phyloP scores from a whole-genome alignment of 2,888 invertebrate species.

The Macrophya annulata region DNA sequence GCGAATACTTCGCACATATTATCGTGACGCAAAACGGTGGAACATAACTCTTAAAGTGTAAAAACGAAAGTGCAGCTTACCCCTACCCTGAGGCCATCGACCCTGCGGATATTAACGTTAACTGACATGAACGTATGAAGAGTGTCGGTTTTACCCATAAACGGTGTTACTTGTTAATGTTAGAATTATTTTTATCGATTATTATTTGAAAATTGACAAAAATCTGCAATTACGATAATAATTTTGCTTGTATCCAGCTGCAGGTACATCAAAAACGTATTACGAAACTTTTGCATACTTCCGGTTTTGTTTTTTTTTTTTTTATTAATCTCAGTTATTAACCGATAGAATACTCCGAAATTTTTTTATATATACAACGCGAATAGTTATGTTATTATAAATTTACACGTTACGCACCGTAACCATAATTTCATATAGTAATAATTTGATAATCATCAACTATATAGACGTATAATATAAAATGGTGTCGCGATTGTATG shows the following conservation, averaged over 20 bases:
- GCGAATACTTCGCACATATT: background rate
- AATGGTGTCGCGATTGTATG: background rate
- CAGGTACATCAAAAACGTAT: background rate
- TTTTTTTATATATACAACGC: background rate
- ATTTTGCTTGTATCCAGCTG: background rate
- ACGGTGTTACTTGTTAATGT: too few species aligned
- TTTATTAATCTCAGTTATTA: background rate
- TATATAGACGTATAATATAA: background rate
- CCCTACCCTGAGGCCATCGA: slow-evolving; percentile 25
- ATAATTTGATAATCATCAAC: background rate
- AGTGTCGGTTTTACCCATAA: background rate
- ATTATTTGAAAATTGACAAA: background rate
- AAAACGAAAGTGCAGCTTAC: slow-evolving; percentile 31
- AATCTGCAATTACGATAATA: background rate
- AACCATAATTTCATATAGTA: background rate
- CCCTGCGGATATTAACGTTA: slow-evolving; percentile 26
- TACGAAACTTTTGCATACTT: background rate
- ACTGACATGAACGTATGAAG: background rate
- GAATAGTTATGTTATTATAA: slow-evolving; percentile 5
- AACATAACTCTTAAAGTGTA: slow-evolving; percentile 19
- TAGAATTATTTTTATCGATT: background rate
- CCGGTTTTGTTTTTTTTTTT: background rate
- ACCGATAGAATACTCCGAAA: background rate
- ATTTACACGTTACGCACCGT: background rate
- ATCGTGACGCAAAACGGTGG: background rate